These are phyloP conservation scores for Ricordea florida DNA, from an alignment of 92 coral and sea anemone species.

Conservation along the genomic window DNA sequence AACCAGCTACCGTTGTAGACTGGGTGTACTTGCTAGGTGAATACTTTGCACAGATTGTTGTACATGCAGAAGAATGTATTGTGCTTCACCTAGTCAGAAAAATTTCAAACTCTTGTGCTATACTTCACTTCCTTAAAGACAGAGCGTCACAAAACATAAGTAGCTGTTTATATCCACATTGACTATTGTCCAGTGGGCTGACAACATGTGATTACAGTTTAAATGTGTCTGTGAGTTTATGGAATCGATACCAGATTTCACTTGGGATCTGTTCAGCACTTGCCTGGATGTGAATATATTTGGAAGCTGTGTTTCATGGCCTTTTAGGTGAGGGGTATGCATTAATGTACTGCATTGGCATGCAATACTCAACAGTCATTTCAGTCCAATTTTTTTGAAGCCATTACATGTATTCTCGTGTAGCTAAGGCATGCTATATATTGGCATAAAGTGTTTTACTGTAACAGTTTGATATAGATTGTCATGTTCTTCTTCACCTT, in stretches of 20 bases:
- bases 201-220: too few species aligned
- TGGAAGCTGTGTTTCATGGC: constrained; percentile 77
- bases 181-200: too few species aligned
- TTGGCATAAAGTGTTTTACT: too few species aligned
- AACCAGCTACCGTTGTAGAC: not conserved
- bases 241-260: constrained; percentile 95
- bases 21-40: constrained; percentile 11
- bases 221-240: constrained; percentile 39
- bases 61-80: constrained; percentile 19
- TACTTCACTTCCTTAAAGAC: not conserved
- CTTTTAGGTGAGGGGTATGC: constrained; percentile 71
- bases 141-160: too few species aligned
- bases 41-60: not conserved
- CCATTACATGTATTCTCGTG: too few species aligned
- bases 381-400: too few species aligned
- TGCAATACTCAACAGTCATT: too few species aligned
- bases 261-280: constrained; percentile 72
- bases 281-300: constrained; percentile 72
- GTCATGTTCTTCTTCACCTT: too few species aligned
- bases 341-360: not conserved
- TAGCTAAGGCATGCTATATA: too few species aligned
- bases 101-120: not conserved
- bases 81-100: not conserved
- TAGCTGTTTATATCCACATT: too few species aligned
- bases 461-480: too few species aligned